A percentile compares a stretch with the other conserved stretches of the same genome.
These are phyloP conservation scores for Gavialis gangeticus DNA, from an alignment of 2,113 vertebrate genomes.

Conservation along the genomic window DNA sequence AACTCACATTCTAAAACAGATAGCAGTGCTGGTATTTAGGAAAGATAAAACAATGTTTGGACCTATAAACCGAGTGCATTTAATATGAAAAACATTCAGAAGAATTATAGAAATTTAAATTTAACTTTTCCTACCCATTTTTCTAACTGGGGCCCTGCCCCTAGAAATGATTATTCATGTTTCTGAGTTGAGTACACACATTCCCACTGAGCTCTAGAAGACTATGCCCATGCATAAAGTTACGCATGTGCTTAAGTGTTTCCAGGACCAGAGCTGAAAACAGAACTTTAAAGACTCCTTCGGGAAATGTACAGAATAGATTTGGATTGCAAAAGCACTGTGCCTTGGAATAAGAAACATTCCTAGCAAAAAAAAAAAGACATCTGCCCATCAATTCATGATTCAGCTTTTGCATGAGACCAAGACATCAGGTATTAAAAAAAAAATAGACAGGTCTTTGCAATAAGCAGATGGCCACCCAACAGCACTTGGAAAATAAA, in stretches of 20 bases:
- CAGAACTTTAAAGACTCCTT: background rate
- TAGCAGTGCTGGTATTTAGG: background rate
- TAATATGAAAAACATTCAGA: background rate
- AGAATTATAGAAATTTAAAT: background rate
- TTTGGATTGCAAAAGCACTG: background rate
- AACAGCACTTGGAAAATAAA: conserved; percentile 63
- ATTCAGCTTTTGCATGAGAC: background rate
- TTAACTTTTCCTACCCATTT: background rate
- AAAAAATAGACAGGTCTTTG: conserved; percentile 60
- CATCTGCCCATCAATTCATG: conserved; percentile 1
- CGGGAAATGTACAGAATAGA: background rate
- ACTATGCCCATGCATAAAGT: background rate
- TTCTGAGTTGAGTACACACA: background rate
- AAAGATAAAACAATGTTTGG: background rate
- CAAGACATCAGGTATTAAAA: conserved; percentile 53
- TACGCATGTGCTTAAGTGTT: background rate
- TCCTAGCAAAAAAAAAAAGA: conserved; percentile 8
- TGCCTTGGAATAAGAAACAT: background rate
- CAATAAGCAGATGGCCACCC: conserved; percentile 72
- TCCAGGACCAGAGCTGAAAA: background rate
- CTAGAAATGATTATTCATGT: background rate
- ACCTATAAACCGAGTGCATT: background rate
- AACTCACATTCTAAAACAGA: background rate
- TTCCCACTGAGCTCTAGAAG: background rate
- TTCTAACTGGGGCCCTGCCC: background rate